These are phyloP conservation scores for Lumbricus terrestris DNA, from an alignment of 2,888 invertebrate species.

Conservation along the genomic window DNA sequence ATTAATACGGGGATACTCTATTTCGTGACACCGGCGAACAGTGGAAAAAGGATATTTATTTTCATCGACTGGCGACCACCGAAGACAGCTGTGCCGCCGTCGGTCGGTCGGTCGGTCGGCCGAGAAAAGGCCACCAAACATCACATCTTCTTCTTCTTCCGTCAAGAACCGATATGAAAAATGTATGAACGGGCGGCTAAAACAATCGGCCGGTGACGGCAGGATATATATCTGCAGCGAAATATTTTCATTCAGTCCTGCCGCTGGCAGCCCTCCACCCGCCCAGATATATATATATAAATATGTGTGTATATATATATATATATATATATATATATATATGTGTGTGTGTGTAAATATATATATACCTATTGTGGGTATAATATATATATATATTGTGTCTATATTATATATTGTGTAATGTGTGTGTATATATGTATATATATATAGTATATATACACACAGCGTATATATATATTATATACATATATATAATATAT, in stretches of 20 bases:
- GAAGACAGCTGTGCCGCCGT: conserved; percentile 7
- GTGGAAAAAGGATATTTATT: conserved; percentile 10
- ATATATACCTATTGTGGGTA: no score
- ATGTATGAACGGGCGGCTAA: background rate
- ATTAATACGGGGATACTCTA: no score
- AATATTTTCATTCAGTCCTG: background rate
- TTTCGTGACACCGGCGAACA: background rate
- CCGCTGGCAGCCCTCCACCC: background rate
- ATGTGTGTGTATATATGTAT: no score
- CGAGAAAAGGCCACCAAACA: conserved; percentile 13
- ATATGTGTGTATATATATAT: no score
- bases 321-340: no score
- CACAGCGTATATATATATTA: no score
- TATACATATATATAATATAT: no score
- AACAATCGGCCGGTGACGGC: background rate
- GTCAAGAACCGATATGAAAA: conserved; percentile 17
- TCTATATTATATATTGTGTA: no score
- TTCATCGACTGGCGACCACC: background rate
- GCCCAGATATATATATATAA: no score
- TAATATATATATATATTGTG: no score
- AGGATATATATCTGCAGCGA: background rate
- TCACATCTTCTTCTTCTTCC: background rate
- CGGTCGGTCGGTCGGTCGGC: background rate
- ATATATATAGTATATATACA: no score
- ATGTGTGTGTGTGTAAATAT: no score